Evolutionary conservation across 2,797 vertebrate genomes (phyloP).

Genomic region (Schizothorax lantsangensis): DNA sequence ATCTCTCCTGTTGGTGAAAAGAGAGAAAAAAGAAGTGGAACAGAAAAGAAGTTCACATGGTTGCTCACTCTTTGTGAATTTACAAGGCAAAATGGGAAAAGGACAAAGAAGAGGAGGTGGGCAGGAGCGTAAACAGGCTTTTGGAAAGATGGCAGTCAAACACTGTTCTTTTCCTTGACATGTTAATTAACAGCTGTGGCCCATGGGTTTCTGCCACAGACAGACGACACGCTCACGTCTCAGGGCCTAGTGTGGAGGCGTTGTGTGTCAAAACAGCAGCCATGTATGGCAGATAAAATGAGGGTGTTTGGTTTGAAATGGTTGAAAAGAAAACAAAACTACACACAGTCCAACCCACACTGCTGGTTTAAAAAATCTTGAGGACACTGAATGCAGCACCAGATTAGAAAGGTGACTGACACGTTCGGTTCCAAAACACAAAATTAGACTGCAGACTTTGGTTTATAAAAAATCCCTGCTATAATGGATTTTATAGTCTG

Average conservation of each 20-base stretch:
- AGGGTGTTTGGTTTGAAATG: conserved; percentile 48
- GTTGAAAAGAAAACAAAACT: conserved; percentile 42
- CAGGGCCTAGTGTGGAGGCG: conserved; percentile 48
- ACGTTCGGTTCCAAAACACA: neutral
- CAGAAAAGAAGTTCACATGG: neutral
- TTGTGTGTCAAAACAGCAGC: conserved; percentile 59
- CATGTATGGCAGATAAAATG: conserved; percentile 48
- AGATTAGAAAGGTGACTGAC: conserved; percentile 33
- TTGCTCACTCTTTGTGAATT: neutral
- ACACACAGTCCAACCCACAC: conserved; percentile 27
- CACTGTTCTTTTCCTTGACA: conserved; percentile 50
- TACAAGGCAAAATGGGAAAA: neutral
- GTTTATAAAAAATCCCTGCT: neutral
- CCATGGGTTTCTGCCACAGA: conserved; percentile 39
- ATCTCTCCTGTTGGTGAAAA: conserved; percentile 68
- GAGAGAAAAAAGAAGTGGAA: conserved; percentile 33
- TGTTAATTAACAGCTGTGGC: conserved; percentile 55
- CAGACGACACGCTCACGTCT: conserved; percentile 41
- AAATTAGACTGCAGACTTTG: neutral
- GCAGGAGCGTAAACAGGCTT: conserved; percentile 23
- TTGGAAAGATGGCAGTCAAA: conserved; percentile 52
- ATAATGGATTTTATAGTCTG: neutral
- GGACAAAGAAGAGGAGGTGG: neutral
- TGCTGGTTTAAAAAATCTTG: neutral
- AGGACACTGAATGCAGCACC: conserved; percentile 3